These are phyloP conservation scores for Podarcis cretensis DNA, from an alignment of 2,113 vertebrate species.

Conservation along the genomic window DNA sequence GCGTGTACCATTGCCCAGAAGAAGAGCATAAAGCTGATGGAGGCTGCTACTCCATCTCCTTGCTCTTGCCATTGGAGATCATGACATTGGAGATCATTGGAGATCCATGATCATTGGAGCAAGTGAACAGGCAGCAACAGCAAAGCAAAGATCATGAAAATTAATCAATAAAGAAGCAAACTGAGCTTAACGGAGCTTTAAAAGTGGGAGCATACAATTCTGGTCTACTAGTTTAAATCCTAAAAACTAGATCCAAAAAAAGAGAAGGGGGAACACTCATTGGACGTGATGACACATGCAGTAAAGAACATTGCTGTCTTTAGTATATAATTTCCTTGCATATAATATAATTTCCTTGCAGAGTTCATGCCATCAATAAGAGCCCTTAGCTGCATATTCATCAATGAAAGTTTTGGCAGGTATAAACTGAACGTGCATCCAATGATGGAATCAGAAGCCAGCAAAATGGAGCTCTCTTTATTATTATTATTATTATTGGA, in stretches of 20 bases:
- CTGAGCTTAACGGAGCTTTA: background rate
- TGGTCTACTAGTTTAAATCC: background rate
- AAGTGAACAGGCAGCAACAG: background rate
- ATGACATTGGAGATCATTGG: background rate
- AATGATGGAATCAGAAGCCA: constrained; percentile 17
- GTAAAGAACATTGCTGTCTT: background rate
- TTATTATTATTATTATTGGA: constrained; percentile 20
- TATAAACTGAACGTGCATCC: background rate
- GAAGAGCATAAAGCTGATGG: no score
- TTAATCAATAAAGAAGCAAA: constrained; percentile 7
- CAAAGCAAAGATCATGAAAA: background rate
- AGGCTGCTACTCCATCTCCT: background rate
- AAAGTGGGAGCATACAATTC: background rate
- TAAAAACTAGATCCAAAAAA: background rate
- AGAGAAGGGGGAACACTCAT: background rate
- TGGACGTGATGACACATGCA: background rate
- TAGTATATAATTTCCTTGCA: constrained; percentile 9
- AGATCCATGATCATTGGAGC: background rate
- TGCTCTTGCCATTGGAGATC: background rate
- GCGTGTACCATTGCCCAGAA: no score
- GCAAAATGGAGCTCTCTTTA: constrained; percentile 16
- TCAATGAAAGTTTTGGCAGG: background rate
- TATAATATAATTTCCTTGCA: background rate
- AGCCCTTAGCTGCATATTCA: constrained; percentile 1
- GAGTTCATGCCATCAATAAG: constrained; percentile 3